Evolutionary conservation across 2,888 invertebrate species (phyloP), one percentile per base, ranked within the genome.

Genomic region (Lutraria lutraria): DNA sequence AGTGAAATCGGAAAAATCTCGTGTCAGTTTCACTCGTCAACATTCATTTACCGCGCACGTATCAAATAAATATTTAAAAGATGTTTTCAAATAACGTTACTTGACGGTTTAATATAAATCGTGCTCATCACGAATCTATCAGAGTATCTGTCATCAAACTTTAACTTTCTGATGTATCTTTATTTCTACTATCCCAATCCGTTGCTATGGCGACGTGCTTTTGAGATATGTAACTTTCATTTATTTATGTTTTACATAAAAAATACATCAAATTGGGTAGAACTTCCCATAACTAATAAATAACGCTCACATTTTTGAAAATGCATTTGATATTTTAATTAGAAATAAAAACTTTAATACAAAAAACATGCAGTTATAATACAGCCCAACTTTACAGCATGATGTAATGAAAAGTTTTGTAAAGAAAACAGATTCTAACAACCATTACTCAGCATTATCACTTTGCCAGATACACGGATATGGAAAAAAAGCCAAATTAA

Each of bases 11-110:
- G 25, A 12, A 25, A 10, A 4, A 68, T 21, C 63, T 25, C 63
- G n/a, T 68, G 63, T 68, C 63, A 68, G 25, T 68, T 68, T 68
- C n/a, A 68, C 25, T 68, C 25, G 63, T n/a, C 63, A 68, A 25
- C 25, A 25, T 68, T 25, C 63, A 25, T 68, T 68, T 25, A 68
- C 63, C 1, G 63, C 63, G 25, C 63, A 25, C 63, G 63, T 25
- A 68, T 68, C 25, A 25, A 68, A 68, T 68, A 68, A 68, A 68
- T 68, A 68, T 68, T 68, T 68, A 68, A 68, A 25, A 68, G n/a
- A 68, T 68, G 6, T 25, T 68, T 68, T 68, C 63, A 68, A 68
- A n/a, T 68, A 8, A 68, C 25, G 25, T 68, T 68, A n/a, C 25
- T 8, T n/a, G 12, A 25, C 63, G 25, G 63, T 68, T 68, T 68